Evolutionary conservation across 1,140 invertebrate genomes (phyloP).

Genomic region (Aphidius gifuensis): DNA sequence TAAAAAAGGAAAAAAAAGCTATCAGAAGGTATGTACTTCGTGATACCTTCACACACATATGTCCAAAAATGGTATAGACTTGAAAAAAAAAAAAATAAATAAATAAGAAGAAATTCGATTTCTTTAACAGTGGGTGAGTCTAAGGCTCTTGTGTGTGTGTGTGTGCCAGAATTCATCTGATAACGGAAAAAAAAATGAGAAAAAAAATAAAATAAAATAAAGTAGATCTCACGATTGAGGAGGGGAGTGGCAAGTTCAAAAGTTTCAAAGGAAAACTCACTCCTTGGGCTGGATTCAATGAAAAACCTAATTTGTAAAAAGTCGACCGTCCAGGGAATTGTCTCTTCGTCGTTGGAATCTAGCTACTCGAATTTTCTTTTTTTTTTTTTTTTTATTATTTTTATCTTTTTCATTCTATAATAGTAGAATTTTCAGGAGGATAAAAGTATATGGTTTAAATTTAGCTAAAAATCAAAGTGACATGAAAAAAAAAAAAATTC

Average conservation of each 20-base stretch:
- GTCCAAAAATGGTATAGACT: slow-evolving; percentile 5
- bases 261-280: slow-evolving; percentile 27
- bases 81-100: slow-evolving; percentile 25
- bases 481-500: slow-evolving; percentile 16
- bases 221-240: neutral
- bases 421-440: no score
- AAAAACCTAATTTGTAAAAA: slow-evolving; percentile 30
- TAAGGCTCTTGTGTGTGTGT: neutral
- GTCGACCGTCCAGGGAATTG: slow-evolving; percentile 25
- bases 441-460: neutral
- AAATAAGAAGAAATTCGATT: neutral
- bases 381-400: neutral
- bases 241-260: slow-evolving; percentile 26
- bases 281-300: slow-evolving; percentile 19
- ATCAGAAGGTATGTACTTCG: slow-evolving; percentile 3
- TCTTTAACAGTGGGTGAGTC: neutral
- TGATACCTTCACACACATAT: slow-evolving; percentile 19
- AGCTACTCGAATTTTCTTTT: slow-evolving; percentile 8
- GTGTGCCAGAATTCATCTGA: neutral
- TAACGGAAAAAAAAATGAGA: neutral
- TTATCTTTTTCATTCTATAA: neutral
- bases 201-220: no score
- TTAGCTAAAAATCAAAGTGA: slow-evolving; percentile 20
- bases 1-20: slow-evolving; percentile 5
- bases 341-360: slow-evolving; percentile 14